Evolutionary conservation across 2,797 vertebrate species (phyloP).

Genomic region (Sarcoramphus papa): DNA sequence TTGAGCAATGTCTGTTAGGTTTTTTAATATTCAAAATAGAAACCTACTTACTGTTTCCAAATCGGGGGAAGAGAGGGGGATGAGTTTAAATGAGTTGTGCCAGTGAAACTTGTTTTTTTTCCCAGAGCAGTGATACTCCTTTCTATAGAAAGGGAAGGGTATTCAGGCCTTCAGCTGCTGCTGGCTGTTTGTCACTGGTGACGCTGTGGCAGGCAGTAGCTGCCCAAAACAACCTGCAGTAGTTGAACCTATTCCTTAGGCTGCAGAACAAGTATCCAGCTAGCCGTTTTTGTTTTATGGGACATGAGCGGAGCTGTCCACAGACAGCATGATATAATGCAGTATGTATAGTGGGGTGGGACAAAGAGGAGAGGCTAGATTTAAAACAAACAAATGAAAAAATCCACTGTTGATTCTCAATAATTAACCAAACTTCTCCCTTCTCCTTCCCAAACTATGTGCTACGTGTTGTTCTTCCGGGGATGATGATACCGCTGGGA

Average conservation of each 20-base stretch:
- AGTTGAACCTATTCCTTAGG: not conserved
- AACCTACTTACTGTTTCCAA: not conserved
- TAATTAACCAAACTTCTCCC: conserved; percentile 52
- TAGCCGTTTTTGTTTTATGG: not conserved
- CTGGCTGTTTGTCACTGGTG: not conserved
- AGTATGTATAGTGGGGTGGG: not conserved
- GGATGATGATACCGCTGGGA: not conserved
- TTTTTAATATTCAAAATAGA: not conserved
- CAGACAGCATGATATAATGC: not conserved
- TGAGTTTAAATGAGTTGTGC: not conserved
- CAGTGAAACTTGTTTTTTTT: not conserved
- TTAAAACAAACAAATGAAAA: not conserved
- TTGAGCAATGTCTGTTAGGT: not conserved
- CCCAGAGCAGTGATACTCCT: not conserved
- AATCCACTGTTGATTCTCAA: not conserved
- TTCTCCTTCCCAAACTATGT: conserved; percentile 11
- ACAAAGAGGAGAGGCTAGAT: not conserved
- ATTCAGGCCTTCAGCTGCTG: not conserved
- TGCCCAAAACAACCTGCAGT: not conserved
- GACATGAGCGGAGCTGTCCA: not conserved
- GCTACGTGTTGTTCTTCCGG: not conserved
- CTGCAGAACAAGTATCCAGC: not conserved
- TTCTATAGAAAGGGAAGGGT: not conserved
- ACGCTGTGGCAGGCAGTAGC: not conserved
- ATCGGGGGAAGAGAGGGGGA: fast-evolving